Evolutionary conservation across 2,113 vertebrate genomes (phyloP), one percentile per base, ranked within the genome.

Genomic region (Perognathus longimembris): DNA sequence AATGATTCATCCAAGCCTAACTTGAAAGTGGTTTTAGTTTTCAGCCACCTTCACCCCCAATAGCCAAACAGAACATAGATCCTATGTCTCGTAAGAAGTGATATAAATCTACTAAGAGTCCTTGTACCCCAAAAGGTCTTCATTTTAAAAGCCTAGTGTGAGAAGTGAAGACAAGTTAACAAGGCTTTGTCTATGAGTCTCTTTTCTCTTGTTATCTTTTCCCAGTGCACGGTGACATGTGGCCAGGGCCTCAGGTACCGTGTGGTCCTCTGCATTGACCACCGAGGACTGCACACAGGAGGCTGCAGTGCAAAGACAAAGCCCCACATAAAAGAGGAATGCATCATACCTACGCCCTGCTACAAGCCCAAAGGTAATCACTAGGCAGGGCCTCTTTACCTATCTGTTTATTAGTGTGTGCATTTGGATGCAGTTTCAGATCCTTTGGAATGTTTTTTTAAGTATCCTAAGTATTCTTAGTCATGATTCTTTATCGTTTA

Each of bases 271-370:
- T 99, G 99, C 97, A 99, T 99, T 70, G 99, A 99, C 96, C 98
- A 99, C 96, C 98, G 99, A 59, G 99, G 99, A 2, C 98, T 99
- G 87, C 99, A 99, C 67, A 99, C 99, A 3, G 99, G 99, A 71
- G 99, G 99, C 64, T 99, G 99, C 93, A 99, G 98, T 92, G 97
- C 98, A 70, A 98, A 99, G 97, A 99, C 99, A 95, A 99, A 99
- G 95, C 99, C 99, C 50, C 99, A 99, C 97, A 99, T 99, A 95
- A 99, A 99, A 96, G 99, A 99, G 97, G 99, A 99, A 97, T 99
- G 99, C 80, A 95, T 99, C 28, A 97, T 99, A 40, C 98, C 99
- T 18, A 98, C 99, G 50, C 99, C 99, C 77, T 99, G 99, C 97
- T 99, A 99, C 97, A 99, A 99, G 94, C 98, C 99, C 78, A 98